These are phyloP conservation scores for Drosophila suzukii DNA, from an alignment of 1,140 invertebrate genomes.

Conservation along the genomic window DNA sequence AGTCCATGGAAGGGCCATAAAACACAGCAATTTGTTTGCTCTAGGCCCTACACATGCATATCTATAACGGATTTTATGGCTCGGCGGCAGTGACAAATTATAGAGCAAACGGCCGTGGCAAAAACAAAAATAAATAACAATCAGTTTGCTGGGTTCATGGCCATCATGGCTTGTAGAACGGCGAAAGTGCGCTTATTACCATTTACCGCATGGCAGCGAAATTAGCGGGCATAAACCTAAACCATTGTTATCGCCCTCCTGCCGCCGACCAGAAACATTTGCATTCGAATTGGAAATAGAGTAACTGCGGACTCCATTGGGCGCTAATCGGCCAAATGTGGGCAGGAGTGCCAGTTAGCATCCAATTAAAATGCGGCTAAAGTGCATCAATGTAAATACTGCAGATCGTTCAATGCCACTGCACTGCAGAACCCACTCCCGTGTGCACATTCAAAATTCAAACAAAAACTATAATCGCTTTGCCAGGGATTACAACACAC, in stretches of 20 bases:
- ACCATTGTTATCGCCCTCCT: constrained; percentile 46
- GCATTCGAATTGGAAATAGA: constrained; percentile 68
- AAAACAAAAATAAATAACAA: constrained; percentile 69
- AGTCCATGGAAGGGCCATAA: constrained; percentile 1
- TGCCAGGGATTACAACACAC: constrained; percentile 63
- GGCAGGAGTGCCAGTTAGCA: constrained; percentile 30
- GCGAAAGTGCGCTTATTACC: constrained; percentile 15
- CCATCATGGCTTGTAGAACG: not conserved
- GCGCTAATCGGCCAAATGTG: constrained; percentile 58
- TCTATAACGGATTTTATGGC: constrained; percentile 42
- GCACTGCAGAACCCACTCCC: not conserved
- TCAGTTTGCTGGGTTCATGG: constrained; percentile 28
- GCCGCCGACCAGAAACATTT: constrained; percentile 43
- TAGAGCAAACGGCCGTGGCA: constrained; percentile 35
- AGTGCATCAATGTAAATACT: constrained; percentile 56
- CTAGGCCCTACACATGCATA: constrained; percentile 2
- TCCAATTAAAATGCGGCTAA: constrained; percentile 71
- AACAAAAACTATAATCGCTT: constrained; percentile 71
- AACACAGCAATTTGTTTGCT: constrained; percentile 18
- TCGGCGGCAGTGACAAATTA: constrained; percentile 52
- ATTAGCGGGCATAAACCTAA: constrained; percentile 35
- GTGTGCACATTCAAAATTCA: constrained; percentile 50
- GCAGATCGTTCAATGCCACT: constrained; percentile 2
- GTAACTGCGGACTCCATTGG: constrained; percentile 60
- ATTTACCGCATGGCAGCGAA: constrained; percentile 42